Evolutionary conservation across 2,113 vertebrate genomes (phyloP).

Genomic region (Plotosus lineatus): DNA sequence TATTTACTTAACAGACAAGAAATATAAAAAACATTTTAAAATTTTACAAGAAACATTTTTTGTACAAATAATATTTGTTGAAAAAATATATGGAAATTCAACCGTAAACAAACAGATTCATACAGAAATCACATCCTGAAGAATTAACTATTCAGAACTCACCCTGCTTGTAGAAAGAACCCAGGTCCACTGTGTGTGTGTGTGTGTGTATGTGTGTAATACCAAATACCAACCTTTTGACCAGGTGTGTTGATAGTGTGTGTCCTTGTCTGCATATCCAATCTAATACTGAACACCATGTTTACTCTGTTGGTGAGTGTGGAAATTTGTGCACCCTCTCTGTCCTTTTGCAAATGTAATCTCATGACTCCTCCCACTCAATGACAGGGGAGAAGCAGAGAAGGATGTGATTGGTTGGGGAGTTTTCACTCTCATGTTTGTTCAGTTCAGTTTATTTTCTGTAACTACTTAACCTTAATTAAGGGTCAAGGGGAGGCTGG

Average conservation of each 20-base stretch:
- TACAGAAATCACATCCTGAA: no score
- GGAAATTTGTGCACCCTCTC: background rate
- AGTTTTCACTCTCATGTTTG: no score
- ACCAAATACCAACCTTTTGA: constrained; percentile 38
- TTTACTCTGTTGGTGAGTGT: background rate
- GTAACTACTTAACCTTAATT: no score
- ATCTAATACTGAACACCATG: background rate
- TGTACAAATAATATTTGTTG: background rate
- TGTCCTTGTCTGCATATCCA: constrained; percentile 11
- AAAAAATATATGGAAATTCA: background rate
- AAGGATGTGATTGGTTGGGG: constrained; percentile 25
- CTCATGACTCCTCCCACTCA: constrained; percentile 23
- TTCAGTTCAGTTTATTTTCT: no score
- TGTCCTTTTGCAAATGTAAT: constrained; percentile 25
- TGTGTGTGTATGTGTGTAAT: constrained; percentile 18
- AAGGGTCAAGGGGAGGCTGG: no score
- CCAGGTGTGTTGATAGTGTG: constrained; percentile 26
- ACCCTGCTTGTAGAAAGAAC: no score
- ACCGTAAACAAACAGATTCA: no score
- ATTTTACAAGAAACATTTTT: background rate
- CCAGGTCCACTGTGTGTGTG: no score
- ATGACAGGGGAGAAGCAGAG: background rate
- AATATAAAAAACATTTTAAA: background rate
- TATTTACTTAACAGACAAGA: background rate
- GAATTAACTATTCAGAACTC: no score